Conservation (phyloP, 2,113 vertebrate species). For the Tetraodon nigroviridis region DNA sequence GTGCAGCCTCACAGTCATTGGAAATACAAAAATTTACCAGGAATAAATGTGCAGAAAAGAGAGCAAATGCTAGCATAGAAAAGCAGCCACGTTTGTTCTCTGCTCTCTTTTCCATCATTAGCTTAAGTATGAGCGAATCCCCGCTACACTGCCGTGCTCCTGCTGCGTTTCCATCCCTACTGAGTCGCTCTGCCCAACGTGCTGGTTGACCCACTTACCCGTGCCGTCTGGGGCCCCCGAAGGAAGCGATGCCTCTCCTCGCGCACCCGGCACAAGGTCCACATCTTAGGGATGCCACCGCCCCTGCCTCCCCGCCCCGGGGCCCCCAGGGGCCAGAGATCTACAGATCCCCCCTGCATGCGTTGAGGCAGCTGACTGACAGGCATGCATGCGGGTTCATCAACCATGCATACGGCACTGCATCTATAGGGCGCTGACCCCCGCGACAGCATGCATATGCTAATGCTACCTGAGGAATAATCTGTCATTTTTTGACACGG, state of each 20-base stretch:
- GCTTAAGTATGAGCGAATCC: constrained; percentile 40
- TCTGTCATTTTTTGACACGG: constrained; percentile 43
- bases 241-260: constrained; percentile 15
- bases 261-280: constrained; percentile 3
- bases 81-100: not conserved
- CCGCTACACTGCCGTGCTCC: constrained; percentile 11
- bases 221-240: constrained; percentile 34
- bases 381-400: constrained; percentile 19
- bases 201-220: constrained; percentile 33
- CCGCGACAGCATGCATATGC: constrained; percentile 40
- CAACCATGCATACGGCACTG: constrained; percentile 17
- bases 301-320: constrained; percentile 22
- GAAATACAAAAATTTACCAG: constrained; percentile 23
- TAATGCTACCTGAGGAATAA: constrained; percentile 58
- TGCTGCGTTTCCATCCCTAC: constrained; percentile 35
- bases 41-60: constrained; percentile 19
- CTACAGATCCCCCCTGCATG: constrained; percentile 50
- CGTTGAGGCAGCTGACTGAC: constrained; percentile 33
- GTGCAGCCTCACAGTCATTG: constrained; percentile 10
- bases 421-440: constrained; percentile 42
- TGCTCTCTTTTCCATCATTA: constrained; percentile 3
- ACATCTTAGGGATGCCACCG: constrained; percentile 23
- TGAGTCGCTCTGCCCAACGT: constrained; percentile 34
- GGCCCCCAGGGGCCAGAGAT: constrained; percentile 39
- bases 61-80: not conserved